A percentile compares a stretch with the other conserved stretches of the same genome.
Conservation (phyloP, 2,888 invertebrate genomes). For the Pantelozetes paolii region DNA sequence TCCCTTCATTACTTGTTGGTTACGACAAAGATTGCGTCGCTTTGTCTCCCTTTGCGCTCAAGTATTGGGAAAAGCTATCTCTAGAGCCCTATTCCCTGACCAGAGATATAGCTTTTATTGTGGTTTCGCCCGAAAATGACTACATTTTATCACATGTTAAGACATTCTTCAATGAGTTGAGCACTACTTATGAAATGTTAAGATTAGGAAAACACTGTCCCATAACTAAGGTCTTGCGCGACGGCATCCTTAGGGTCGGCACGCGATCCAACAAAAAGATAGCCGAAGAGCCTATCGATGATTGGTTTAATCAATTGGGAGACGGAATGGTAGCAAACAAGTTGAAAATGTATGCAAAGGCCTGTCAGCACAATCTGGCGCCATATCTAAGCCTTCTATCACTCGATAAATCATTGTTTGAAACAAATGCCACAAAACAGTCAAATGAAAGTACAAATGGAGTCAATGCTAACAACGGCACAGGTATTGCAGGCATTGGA, state of each 20-base stretch:
- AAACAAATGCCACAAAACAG: conserved; percentile 24
- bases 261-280: conserved; percentile 62
- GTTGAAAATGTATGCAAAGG: conserved; percentile 79
- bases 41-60: conserved; percentile 85
- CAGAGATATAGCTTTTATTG: conserved; percentile 88
- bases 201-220: conserved; percentile 89
- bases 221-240: conserved; percentile 72
- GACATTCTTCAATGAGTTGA: conserved; percentile 86
- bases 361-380: conserved; percentile 66
- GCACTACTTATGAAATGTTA: conserved; percentile 88
- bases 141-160: conserved; percentile 71
- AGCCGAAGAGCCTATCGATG: conserved; percentile 63
- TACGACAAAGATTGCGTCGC: conserved; percentile 93
- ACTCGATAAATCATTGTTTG: conserved; percentile 44
- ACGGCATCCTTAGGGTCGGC: conserved; percentile 81
- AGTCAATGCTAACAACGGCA: conserved; percentile 19
- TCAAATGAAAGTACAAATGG: conserved; percentile 29
- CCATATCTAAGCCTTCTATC: conserved; percentile 40
- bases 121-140: conserved; percentile 87
- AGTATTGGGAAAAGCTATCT: conserved; percentile 95
- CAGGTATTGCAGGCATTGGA: conserved; percentile 5
- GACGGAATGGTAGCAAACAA: conserved; percentile 75
- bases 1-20: conserved; percentile 87
- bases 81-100: conserved; percentile 94
- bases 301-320: conserved; percentile 69